Percentiles rank a stretch among this genome's conserved stretches.
Evolutionary conservation across 2,113 vertebrate genomes (phyloP).

Genomic region (Lampris megalopsis): DNA sequence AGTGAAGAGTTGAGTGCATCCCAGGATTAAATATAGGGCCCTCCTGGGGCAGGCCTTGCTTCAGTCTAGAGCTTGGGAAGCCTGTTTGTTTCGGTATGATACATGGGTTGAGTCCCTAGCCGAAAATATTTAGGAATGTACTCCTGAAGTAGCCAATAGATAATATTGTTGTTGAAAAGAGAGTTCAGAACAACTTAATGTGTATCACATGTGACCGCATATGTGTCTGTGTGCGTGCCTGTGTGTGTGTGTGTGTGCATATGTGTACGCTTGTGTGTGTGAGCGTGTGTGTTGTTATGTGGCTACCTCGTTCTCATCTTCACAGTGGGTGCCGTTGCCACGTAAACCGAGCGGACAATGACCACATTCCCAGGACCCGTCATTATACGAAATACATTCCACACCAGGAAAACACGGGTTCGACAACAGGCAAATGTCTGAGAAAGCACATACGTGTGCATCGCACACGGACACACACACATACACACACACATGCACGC

Average conservation of each 20-base stretch:
- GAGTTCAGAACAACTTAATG: too few relatives aligned
- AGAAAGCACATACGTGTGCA: slow-evolving; percentile 16
- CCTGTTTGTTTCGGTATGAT: not conserved
- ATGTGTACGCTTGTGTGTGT: not conserved
- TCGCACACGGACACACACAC: not conserved
- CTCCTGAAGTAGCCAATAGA: too few relatives aligned
- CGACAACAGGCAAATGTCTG: slow-evolving; percentile 92
- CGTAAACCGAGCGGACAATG: slow-evolving; percentile 88
- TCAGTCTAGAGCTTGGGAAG: not conserved
- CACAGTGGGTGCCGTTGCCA: slow-evolving; percentile 92
- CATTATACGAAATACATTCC: slow-evolving; percentile 84
- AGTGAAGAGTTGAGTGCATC: not conserved
- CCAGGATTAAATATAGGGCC: not conserved
- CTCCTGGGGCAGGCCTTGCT: too few relatives aligned
- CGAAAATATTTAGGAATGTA: too few relatives aligned
- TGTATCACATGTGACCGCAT: not conserved
- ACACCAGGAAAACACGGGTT: slow-evolving; percentile 94
- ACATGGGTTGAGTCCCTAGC: not conserved
- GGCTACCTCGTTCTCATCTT: slow-evolving; percentile 94
- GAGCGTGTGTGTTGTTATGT: not conserved
- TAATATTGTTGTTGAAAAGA: too few relatives aligned
- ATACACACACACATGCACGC: not conserved
- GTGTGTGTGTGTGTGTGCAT: slow-evolving; percentile 7
- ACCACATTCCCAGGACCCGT: slow-evolving; percentile 95
- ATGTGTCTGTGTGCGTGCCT: not conserved